Percentiles rank a stretch among this genome's conserved stretches.
phyloP scores from a whole-genome alignment of 2,797 vertebrate species.

The Enteromius treurensis region DNA sequence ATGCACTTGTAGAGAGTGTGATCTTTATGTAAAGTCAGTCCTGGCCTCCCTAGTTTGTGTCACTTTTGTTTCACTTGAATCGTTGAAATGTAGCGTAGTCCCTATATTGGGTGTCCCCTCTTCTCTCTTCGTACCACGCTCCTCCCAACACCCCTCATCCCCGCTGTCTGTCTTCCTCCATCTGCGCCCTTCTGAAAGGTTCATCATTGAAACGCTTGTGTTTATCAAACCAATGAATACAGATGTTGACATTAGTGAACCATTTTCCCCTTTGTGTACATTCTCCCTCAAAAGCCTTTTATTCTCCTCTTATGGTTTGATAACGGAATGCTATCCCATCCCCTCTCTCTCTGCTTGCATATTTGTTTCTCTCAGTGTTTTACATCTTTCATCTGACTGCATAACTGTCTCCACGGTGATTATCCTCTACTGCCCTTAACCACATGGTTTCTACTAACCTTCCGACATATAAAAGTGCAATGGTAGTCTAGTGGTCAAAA shows the following conservation, averaged over 20 bases:
- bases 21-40: slow-evolving; percentile 40
- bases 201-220: not conserved
- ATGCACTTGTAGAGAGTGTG: slow-evolving; percentile 18
- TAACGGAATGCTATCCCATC: not conserved
- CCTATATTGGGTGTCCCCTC: slow-evolving; percentile 67
- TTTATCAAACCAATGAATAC: not conserved
- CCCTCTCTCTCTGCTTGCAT: not conserved
- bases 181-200: slow-evolving; percentile 60
- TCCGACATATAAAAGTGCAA: not conserved
- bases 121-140: slow-evolving; percentile 58
- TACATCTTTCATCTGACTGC: not conserved
- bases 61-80: slow-evolving; percentile 23
- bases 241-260: not conserved
- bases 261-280: not conserved
- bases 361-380: not conserved
- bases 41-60: slow-evolving; percentile 14
- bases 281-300: not conserved
- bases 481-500: slow-evolving; percentile 7
- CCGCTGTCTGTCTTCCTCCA: slow-evolving; percentile 61
- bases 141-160: slow-evolving; percentile 63
- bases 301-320: not conserved
- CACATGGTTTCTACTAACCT: slow-evolving; percentile 5
- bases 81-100: slow-evolving; percentile 59
- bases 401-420: slow-evolving; percentile 25
- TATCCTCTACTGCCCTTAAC: slow-evolving; percentile 3